These are phyloP conservation scores for Platichthys stellatus DNA, from an alignment of 2,113 vertebrate species.

Conservation along the genomic window DNA sequence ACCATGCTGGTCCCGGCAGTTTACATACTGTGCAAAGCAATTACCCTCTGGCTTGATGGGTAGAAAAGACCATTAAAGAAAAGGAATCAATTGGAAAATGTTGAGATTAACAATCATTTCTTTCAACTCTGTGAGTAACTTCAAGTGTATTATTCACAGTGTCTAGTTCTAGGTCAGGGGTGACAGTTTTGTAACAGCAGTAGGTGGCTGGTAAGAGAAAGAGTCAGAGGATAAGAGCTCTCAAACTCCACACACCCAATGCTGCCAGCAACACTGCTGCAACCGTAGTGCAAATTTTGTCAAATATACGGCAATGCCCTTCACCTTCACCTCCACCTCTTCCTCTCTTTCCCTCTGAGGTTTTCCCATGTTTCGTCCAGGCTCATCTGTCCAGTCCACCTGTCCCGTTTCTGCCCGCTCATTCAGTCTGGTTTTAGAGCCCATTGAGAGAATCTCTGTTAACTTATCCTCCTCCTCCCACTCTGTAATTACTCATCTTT, in stretches of 20 bases:
- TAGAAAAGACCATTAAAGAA: constrained; percentile 2
- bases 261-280: constrained; percentile 8
- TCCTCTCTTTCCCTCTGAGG: constrained; percentile 13
- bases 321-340: constrained; percentile 4
- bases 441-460: constrained; percentile 19
- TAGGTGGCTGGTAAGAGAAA: constrained; percentile 20
- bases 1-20: constrained; percentile 51
- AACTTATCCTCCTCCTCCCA: constrained; percentile 12
- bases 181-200: constrained; percentile 14
- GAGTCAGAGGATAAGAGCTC: constrained; percentile 20
- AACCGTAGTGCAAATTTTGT: neutral
- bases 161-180: constrained; percentile 18
- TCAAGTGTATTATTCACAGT: constrained; percentile 26
- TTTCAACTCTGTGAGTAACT: constrained; percentile 1
- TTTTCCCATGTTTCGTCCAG: constrained; percentile 3
- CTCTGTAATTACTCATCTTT: neutral
- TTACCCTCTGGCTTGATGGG: constrained; percentile 28
- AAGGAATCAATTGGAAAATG: constrained; percentile 17
- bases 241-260: constrained; percentile 7
- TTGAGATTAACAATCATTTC: neutral
- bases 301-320: neutral
- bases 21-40: constrained; percentile 31
- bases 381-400: constrained; percentile 22
- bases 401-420: neutral
- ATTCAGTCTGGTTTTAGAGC: constrained; percentile 35